Base-by-base conservation (phyloP, 1,140 invertebrate species). In the Platorchestia sp. region DNA sequence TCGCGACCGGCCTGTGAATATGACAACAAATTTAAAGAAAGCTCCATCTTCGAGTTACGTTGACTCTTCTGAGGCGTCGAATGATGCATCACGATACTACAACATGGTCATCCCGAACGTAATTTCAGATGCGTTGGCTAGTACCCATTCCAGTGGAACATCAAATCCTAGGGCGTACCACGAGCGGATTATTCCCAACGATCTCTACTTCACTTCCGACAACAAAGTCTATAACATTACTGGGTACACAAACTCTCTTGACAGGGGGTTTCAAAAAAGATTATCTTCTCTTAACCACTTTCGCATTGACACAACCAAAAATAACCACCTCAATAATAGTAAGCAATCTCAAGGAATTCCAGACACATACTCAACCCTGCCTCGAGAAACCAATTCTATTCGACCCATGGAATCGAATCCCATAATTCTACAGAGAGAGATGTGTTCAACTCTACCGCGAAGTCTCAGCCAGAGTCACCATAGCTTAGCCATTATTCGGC, bases 191-290 rank as follows among this genome's bases (percentile, higher is more conserved):
- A 44, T 93, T 45, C 91, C 91, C 7, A 93, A 93, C 91, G 91
- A 93, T 40, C 91, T 93, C 45, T 93, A 93, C 91, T 93, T 93
- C 91, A 44, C 91, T 22, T 93, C 91, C 40, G 91, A 93, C 45
- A 93, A 93, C 40, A 93, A 45, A 45, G 91, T 93, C 40, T 93
- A 93, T 40, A 93, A 93, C 47, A 93, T 93, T 14, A 93, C 91
- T n/a, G 91, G 91, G 7, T 93, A 93, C 45, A 93, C 91, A 0
- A 93, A 93, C 91, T 93, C 91, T 3, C 91, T 93, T 42, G 91
- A 93, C 45, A 7, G 91, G 36, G 91, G 91, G 3, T 42, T 93
- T 40, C 43, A 93, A 7, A 93, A 93, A 45, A 44, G 40, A 45
- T 36, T 93, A 36, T 45, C 91, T n/a, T 93, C 91, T 40, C 45